Percentiles rank a stretch among this genome's conserved stretches.
Evolutionary conservation across 2,113 vertebrate species (phyloP).

Genomic region (Kryptolebias marmoratus): DNA sequence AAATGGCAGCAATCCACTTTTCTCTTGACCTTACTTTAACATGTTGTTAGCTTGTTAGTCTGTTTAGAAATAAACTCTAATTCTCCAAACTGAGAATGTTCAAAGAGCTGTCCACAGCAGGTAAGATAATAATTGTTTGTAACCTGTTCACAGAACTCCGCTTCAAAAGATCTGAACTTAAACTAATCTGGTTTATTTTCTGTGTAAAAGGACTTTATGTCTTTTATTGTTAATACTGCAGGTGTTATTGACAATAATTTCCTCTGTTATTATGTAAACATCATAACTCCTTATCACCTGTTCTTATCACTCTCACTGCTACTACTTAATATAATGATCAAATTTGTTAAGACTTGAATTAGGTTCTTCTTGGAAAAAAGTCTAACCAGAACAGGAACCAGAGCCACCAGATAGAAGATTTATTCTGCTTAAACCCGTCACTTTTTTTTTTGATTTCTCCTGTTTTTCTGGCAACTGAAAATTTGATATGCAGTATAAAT

Average conservation of each 20-base stretch:
- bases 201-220: too few relatives aligned
- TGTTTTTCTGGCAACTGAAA: not conserved
- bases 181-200: too few relatives aligned
- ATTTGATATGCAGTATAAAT: not conserved
- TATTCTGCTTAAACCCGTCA: not conserved
- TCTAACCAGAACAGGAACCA: not conserved
- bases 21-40: too few relatives aligned
- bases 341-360: not conserved
- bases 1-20: too few relatives aligned
- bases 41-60: too few relatives aligned
- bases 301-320: constrained; percentile 2
- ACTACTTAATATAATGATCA: constrained; percentile 17
- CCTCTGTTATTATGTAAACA: not conserved
- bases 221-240: not conserved
- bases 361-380: not conserved
- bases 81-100: too few relatives aligned
- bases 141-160: too few relatives aligned
- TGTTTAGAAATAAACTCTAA: too few relatives aligned
- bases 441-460: not conserved
- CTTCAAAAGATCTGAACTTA: too few relatives aligned
- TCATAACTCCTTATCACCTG: not conserved
- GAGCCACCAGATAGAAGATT: constrained; percentile 6
- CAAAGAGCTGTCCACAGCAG: too few relatives aligned
- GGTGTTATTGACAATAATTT: not conserved
- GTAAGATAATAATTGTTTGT: too few relatives aligned